Base-by-base conservation (phyloP, 2,113 vertebrate genomes). In the Deroptyus accipitrinus region DNA sequence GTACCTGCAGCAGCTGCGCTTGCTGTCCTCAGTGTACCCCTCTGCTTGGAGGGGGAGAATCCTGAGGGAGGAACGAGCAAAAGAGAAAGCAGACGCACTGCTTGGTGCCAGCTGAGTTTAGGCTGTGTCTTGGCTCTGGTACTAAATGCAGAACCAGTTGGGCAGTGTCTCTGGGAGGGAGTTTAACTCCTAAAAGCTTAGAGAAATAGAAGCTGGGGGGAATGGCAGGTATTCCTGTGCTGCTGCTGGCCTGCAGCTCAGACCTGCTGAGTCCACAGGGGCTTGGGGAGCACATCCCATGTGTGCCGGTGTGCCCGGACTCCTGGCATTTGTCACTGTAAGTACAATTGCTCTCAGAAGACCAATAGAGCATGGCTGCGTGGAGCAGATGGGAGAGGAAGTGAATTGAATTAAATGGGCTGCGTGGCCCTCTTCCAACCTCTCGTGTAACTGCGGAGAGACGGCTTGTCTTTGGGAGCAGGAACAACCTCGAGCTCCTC, bases 301-400 rank as follows among this genome's bases (percentile, higher is more conserved):
- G 19, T 25, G 2, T 6, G 30, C 86, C 52, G 84, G 69, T 59
- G 24, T n/a, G 46, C 19, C 9, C 33, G 3, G 19, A 6, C 75
- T 88, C 73, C 73, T 83, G 87, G 61, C 88, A 74, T 79, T 86
- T 57, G 48, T 86, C 87, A 64, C 62, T 93, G 83, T 69, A 67
- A 95, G 82, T 63, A 66, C 79, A 81, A 46, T 92, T 95, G 90
- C 77, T 95, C 90, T 97, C 95, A 52, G 86, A 87, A 94, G 81
- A 74, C 88, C 79, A 49, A 93, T 48, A 46, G 92, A 67, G 92
- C 55, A 37, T 41, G 89, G 46, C 81, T 88, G 72, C 1, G 0
- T 66, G 5, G 75, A 69, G 69, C 83, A 79, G 94, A 78, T 75
- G 85, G 90, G 51, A 81, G 86, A 82, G 63, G 87, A 92, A 92